These are phyloP conservation scores for Dione juno DNA, from an alignment of 2,888 invertebrate species.

Conservation along the genomic window DNA sequence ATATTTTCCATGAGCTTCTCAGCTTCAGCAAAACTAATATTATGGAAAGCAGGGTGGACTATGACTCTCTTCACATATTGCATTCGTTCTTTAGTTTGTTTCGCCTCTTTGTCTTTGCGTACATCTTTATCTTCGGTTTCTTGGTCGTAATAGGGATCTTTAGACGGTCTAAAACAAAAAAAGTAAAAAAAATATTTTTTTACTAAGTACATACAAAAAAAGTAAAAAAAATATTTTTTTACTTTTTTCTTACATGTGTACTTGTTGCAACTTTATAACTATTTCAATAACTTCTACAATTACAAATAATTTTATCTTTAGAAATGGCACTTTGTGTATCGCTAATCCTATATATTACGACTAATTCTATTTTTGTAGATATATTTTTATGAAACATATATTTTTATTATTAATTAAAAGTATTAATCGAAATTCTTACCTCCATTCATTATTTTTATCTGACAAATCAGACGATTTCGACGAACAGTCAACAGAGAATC, in stretches of 20 bases:
- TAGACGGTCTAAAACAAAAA: constrained; percentile 85
- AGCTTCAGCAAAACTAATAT: constrained; percentile 96
- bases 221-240: background rate
- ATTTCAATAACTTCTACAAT: too few species aligned
- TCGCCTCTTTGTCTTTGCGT: constrained; percentile 90
- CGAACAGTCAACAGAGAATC: constrained; percentile 96
- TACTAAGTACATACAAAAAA: constrained; percentile 43
- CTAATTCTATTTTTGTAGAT: too few species aligned
- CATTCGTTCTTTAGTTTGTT: constrained; percentile 91
- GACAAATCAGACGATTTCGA: constrained; percentile 95
- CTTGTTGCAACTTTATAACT: too few species aligned
- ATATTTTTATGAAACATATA: too few species aligned
- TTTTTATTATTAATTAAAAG: too few species aligned
- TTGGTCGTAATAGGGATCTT: constrained; percentile 95
- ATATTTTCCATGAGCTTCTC: constrained; percentile 94
- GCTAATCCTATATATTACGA: too few species aligned
- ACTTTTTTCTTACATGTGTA: too few species aligned
- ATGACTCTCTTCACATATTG: constrained; percentile 98
- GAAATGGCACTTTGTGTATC: too few species aligned
- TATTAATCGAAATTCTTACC: constrained; percentile 65
- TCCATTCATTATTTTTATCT: constrained; percentile 96
- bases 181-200: background rate
- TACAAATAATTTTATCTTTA: too few species aligned
- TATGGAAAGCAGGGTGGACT: constrained; percentile 98
- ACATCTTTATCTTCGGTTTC: constrained; percentile 91